Percentiles rank a stretch among this genome's conserved stretches.
Evolutionary conservation across 2,113 vertebrate species (phyloP).

Genomic region (Nesogale talazaci): DNA sequence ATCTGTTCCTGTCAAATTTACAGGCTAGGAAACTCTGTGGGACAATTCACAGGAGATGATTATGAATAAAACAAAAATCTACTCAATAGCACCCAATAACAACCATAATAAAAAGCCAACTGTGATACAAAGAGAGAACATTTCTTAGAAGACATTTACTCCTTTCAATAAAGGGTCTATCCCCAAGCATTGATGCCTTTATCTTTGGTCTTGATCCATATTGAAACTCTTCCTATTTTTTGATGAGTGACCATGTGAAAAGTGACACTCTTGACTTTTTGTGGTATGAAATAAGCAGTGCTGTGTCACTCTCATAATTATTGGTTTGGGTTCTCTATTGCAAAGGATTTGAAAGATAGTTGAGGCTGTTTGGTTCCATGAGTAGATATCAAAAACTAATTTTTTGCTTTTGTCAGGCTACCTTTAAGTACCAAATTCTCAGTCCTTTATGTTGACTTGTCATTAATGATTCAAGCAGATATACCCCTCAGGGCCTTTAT

Average conservation of each 20-base stretch:
- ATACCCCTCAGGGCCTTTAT: neutral
- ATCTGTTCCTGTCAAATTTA: neutral
- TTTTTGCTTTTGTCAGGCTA: neutral
- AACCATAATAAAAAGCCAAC: neutral
- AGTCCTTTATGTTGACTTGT: neutral
- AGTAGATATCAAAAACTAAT: neutral
- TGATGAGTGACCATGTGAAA: neutral
- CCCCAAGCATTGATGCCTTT: neutral
- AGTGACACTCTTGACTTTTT: neutral
- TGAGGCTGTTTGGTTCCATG: neutral
- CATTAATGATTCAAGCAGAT: constrained; percentile 6
- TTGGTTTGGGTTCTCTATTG: neutral
- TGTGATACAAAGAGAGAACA: neutral
- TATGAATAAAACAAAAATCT: neutral
- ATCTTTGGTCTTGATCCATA: neutral
- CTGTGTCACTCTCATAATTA: too few relatives aligned
- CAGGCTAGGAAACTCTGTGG: neutral
- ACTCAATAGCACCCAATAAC: neutral
- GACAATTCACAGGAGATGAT: neutral
- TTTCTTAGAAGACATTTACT: neutral
- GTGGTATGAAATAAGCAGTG: neutral
- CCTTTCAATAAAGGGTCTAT: neutral
- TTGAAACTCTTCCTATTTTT: neutral
- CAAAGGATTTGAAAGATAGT: neutral
- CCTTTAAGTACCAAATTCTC: constrained; percentile 36